Evolutionary conservation across 2,113 vertebrate species (phyloP).

Genomic region (Pangasianodon gigas): DNA sequence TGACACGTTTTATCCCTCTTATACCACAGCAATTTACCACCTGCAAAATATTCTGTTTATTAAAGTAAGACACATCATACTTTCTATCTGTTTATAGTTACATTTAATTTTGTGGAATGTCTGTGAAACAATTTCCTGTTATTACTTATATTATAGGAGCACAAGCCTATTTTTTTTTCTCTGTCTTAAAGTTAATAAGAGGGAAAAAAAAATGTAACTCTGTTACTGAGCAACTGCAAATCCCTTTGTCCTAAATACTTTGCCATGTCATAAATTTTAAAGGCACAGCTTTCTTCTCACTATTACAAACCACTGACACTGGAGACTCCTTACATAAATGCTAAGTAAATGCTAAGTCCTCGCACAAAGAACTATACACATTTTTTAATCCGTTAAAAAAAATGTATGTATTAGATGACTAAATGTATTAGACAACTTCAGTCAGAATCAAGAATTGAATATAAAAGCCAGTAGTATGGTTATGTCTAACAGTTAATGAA

Average conservation of each 20-base stretch:
- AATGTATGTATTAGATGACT: background rate
- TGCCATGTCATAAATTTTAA: background rate
- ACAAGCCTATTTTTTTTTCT: background rate
- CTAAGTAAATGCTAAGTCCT: background rate
- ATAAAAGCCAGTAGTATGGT: background rate
- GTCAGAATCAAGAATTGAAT: background rate
- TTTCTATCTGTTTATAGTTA: background rate
- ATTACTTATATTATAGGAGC: background rate
- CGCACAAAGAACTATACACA: background rate
- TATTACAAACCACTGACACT: background rate
- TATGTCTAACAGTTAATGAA: background rate
- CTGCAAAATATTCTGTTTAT: background rate
- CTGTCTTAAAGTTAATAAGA: background rate
- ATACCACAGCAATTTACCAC: background rate
- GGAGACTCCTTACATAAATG: background rate
- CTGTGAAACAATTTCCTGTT: no score
- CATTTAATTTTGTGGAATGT: background rate
- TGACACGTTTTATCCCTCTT: background rate
- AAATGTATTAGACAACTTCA: background rate
- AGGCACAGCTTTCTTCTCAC: background rate
- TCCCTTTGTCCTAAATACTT: background rate
- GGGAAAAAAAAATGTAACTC: no score
- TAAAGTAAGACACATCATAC: background rate
- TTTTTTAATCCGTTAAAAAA: background rate
- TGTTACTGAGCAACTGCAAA: background rate